Conservation (phyloP, 2,888 invertebrate genomes). For the Synergus laeviventris region DNA sequence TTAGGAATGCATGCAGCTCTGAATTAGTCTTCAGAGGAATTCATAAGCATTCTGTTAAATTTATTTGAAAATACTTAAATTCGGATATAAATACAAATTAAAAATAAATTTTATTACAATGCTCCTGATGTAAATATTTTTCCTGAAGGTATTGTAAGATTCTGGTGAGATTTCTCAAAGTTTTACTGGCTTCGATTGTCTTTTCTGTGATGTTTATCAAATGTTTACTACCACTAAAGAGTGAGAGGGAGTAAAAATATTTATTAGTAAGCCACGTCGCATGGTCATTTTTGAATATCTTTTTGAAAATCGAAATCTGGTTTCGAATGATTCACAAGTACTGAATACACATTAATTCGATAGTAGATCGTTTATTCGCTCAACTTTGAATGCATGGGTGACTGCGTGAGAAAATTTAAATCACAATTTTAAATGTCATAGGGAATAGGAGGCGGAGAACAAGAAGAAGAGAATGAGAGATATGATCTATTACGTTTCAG, state of each 20-base stretch:
- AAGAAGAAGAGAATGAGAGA: slow-evolving; percentile 30
- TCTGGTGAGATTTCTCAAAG: not conserved
- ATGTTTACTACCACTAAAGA: slow-evolving; percentile 17
- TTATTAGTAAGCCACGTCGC: slow-evolving; percentile 43
- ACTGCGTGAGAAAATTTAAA: slow-evolving; percentile 29
- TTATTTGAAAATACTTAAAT: not conserved
- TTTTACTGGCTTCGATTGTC: slow-evolving; percentile 32
- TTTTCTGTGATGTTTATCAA: slow-evolving; percentile 35
- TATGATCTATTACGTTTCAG: slow-evolving; percentile 34
- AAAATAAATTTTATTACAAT: not conserved
- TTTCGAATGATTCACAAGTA: slow-evolving; percentile 16
- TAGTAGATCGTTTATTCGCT: slow-evolving; percentile 26
- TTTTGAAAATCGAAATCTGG: not conserved
- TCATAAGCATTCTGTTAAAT: not conserved
- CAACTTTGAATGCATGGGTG: slow-evolving; percentile 32
- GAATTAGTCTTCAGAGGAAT: not conserved
- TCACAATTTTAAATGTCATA: slow-evolving; percentile 34
- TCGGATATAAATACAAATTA: no score
- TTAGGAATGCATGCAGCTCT: not conserved
- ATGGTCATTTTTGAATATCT: slow-evolving; percentile 43
- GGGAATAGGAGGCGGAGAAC: slow-evolving; percentile 9
- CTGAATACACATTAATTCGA: slow-evolving; percentile 20
- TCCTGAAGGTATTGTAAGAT: slow-evolving; percentile 4
- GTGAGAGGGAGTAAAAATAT: slow-evolving; percentile 31
- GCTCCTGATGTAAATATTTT: slow-evolving; percentile 7